Conservation (phyloP, 2,113 vertebrate genomes). For the Piprites chloris region DNA sequence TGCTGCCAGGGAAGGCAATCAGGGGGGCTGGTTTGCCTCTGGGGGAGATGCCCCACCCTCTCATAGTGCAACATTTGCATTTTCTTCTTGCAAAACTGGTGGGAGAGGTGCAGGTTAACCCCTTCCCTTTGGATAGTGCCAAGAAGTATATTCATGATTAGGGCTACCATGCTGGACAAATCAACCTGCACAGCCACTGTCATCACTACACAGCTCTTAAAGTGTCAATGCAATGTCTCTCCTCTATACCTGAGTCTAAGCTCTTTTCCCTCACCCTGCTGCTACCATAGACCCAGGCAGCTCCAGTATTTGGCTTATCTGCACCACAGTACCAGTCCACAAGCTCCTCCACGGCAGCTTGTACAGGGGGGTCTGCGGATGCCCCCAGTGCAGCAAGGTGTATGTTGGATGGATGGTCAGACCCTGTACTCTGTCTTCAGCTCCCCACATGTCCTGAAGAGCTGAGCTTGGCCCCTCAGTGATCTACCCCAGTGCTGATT, state of each 20-base stretch:
- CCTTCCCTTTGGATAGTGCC: not conserved
- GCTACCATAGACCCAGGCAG: not conserved
- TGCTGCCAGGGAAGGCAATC: not conserved
- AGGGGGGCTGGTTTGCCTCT: not conserved
- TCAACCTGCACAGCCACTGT: fast-evolving
- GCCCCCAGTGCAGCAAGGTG: not conserved
- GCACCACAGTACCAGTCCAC: not conserved
- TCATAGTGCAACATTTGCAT: not conserved
- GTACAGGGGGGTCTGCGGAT: not conserved
- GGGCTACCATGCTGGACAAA: not conserved
- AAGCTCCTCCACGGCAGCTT: not conserved
- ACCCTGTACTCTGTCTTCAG: not conserved
- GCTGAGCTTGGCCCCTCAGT: not conserved
- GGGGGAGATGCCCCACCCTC: not conserved
- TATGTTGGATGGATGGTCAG: not conserved
- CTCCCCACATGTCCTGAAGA: not conserved
- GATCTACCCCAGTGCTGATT: not conserved
- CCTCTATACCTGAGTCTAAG: not conserved
- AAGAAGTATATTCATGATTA: not conserved
- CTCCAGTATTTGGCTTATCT: not conserved
- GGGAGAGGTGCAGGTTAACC: not conserved
- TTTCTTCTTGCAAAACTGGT: not conserved
- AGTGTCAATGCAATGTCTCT: not conserved
- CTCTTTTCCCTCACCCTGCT: not conserved
- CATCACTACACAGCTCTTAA: not conserved